A percentile compares a stretch with the other conserved stretches of the same genome.
These are phyloP conservation scores for Plusia festucae DNA, from an alignment of 2,888 invertebrate genomes.

Conservation along the genomic window DNA sequence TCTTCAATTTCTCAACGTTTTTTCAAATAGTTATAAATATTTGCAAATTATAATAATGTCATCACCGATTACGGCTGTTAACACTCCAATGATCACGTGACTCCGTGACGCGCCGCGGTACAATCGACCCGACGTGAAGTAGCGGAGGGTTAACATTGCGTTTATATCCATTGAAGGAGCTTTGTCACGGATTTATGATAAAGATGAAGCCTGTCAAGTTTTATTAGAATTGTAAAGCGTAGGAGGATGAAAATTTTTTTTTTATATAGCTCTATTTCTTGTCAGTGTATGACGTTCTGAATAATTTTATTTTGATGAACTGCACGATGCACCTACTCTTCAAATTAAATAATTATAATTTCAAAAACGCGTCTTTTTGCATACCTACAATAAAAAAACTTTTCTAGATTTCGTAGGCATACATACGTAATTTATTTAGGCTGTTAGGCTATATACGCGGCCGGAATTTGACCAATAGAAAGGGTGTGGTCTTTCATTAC, in stretches of 20 bases:
- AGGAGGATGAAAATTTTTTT: neutral
- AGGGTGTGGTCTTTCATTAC: no score
- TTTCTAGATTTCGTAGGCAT: no score
- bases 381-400: no score
- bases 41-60: slow-evolving; percentile 9
- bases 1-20: no score
- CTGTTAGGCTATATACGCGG: no score
- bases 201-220: slow-evolving; percentile 17
- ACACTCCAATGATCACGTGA: slow-evolving; percentile 43
- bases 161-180: slow-evolving; percentile 23
- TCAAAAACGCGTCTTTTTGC: no score
- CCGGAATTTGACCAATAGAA: no score
- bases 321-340: no score
- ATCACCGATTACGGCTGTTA: slow-evolving; percentile 44
- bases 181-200: slow-evolving; percentile 19
- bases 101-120: slow-evolving; percentile 20
- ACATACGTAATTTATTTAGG: no score
- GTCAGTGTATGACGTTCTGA: neutral
- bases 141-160: slow-evolving; percentile 26
- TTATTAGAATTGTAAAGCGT: slow-evolving; percentile 30
- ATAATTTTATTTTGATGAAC: neutral
- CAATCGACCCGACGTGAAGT: slow-evolving; percentile 57
- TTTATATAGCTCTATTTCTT: neutral
- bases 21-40: no score
- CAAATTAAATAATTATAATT: no score